Conservation (phyloP, 2,113 vertebrate species). For the Leuciscus idus region DNA sequence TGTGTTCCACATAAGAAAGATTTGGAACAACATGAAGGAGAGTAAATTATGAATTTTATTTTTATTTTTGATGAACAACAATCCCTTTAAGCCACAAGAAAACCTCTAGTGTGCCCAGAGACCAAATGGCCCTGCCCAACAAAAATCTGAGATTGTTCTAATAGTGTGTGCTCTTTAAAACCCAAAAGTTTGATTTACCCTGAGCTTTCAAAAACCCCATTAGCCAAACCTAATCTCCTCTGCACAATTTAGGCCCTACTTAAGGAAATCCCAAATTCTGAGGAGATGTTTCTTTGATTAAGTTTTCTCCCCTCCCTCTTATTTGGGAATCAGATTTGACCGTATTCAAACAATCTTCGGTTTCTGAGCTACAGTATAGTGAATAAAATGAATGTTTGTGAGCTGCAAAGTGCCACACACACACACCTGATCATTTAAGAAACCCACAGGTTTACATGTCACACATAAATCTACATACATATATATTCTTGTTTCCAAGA, state of each 20-base stretch:
- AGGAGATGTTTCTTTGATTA: conserved; percentile 56
- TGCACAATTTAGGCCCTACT: conserved; percentile 26
- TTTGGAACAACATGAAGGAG: not conserved
- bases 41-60: not conserved
- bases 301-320: not conserved
- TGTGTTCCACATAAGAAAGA: not conserved
- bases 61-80: not conserved
- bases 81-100: not conserved
- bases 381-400: not conserved
- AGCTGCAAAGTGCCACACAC: not conserved
- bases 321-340: conserved; percentile 19
- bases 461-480: not conserved
- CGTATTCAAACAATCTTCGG: not conserved
- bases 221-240: conserved; percentile 39
- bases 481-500: not conserved
- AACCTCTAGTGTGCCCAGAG: not conserved
- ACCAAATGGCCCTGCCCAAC: not conserved
- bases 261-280: conserved; percentile 50
- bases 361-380: not conserved
- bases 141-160: not conserved
- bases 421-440: conserved; percentile 18
- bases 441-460: not conserved
- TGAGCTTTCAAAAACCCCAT: conserved; percentile 36
- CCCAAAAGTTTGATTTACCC: conserved; percentile 2
- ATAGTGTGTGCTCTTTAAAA: not conserved